phyloP scores from a whole-genome alignment of 37 sponge, comb jelly and placozoan genomes.

The Ephydatia muelleri region DNA sequence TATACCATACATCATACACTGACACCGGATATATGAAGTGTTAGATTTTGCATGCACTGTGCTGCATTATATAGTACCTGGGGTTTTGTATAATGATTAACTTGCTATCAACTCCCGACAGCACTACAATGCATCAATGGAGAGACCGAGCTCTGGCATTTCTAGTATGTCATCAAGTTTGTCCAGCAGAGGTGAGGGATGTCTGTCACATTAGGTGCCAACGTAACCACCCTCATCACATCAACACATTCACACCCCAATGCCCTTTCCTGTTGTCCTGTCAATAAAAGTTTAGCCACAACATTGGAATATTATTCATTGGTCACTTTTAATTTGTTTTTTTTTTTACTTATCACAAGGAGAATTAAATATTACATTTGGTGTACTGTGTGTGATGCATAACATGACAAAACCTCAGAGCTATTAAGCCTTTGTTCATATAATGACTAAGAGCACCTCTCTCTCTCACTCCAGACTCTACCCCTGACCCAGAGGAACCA shows the following conservation, averaged over 20 bases:
- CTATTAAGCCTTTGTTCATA: no score
- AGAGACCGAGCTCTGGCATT: slow-evolving; percentile 77
- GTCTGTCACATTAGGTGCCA: neutral
- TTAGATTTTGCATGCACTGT: no score
- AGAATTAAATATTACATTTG: no score
- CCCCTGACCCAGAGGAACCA: slow-evolving; percentile 40
- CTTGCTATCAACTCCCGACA: neutral
- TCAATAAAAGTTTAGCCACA: neutral
- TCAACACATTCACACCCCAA: neutral
- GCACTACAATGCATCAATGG: slow-evolving; percentile 28
- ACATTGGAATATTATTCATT: neutral
- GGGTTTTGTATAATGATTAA: no score
- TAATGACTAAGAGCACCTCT: no score
- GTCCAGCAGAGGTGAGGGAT: slow-evolving; percentile 56
- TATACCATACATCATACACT: no score
- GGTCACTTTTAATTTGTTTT: neutral
- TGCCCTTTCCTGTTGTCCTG: neutral
- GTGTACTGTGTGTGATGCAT: no score
- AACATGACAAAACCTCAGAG: no score
- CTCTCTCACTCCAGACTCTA: slow-evolving; percentile 32
- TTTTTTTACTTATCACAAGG: neutral
- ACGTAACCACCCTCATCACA: neutral
- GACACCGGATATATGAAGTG: no score
- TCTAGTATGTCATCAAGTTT: slow-evolving; percentile 73
- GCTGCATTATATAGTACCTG: no score